Base-by-base conservation (phyloP, 2,888 invertebrate genomes). In the Crossocerus cetratus region DNA sequence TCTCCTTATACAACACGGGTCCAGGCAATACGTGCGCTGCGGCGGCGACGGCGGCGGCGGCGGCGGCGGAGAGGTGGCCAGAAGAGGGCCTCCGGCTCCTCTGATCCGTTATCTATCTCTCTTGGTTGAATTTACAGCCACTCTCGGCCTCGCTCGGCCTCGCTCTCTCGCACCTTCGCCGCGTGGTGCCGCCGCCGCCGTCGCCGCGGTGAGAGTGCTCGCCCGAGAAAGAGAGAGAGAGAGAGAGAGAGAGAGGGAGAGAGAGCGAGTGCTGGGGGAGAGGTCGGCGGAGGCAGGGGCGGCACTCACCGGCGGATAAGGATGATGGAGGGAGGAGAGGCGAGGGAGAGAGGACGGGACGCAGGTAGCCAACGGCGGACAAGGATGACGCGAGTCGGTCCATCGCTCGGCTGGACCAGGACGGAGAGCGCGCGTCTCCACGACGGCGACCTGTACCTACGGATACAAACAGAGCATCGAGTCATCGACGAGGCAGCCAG, bases 381-480 rank as follows among this genome's bases (percentile, higher is more conserved):
- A 69, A 72, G 66, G 81, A 81, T 49, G 60, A 20, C 42, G 49
- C 32, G 73, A 73, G 45, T 23, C 53, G 57, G 67, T 43, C 49
- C 62, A 65, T 14, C 53, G 14, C 49, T 32, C 54, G 14, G 71
- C 53, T 66, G 66, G 67, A 73, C 65, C 65, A 65, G 76, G 68
- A 76, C n/a, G 53, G 57, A 65, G 66, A 49, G 14, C 57, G 57
- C 65, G 53, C 53, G 45, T 71, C 72, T 75, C 61, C 67, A 65
- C 32, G 32, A 32, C 71, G 65, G 72, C 81, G 80, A 80, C 72
- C 76, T 71, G 82, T 32, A 32, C 8, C 32, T 76, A 80, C 83
- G 79, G 83, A 84, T 81, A 83, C 85, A 84, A 87, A 85, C 85
- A 80, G 83, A 86, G 80, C 86, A 84, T 86, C 86, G 85, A 86